These are phyloP conservation scores for Zaprionus kolodkinae DNA, from an alignment of 1,140 invertebrate species.

Conservation along the genomic window DNA sequence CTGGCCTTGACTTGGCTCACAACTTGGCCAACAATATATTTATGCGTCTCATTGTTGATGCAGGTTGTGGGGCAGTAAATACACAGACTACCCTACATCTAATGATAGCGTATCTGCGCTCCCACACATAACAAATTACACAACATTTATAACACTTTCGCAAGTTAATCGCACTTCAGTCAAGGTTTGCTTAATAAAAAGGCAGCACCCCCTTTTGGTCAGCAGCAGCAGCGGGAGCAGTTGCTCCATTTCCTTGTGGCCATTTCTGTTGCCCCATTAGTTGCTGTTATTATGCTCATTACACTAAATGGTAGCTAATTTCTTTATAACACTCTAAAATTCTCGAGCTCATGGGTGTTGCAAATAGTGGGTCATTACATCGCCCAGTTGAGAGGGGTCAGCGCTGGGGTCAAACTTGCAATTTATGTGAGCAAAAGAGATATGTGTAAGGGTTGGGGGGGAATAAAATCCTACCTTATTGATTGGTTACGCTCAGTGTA, in stretches of 20 bases:
- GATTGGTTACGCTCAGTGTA: constrained; percentile 33
- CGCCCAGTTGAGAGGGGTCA: constrained; percentile 1
- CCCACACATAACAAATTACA: constrained; percentile 54
- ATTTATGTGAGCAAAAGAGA: constrained; percentile 12
- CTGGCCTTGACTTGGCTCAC: constrained; percentile 39
- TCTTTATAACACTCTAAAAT: constrained; percentile 80
- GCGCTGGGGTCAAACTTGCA: background rate
- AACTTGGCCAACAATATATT: constrained; percentile 46
- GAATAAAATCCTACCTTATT: constrained; percentile 5
- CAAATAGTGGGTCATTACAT: constrained; percentile 71
- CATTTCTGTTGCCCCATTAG: constrained; percentile 49
- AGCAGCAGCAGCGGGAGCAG: background rate
- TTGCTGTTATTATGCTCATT: constrained; percentile 79
- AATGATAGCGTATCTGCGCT: constrained; percentile 30
- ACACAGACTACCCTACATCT: background rate
- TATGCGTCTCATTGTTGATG: constrained; percentile 55
- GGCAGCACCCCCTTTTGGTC: constrained; percentile 25
- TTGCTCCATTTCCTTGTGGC: constrained; percentile 23
- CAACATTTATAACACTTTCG: constrained; percentile 75
- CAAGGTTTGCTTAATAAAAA: constrained; percentile 78
- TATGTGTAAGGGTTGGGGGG: background rate
- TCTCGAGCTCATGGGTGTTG: constrained; percentile 49
- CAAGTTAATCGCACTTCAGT: constrained; percentile 70
- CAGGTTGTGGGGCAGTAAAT: background rate
- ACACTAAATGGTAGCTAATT: constrained; percentile 77